These are phyloP conservation scores for Tinea semifulvella DNA, from an alignment of 2,888 invertebrate species.

Conservation along the genomic window DNA sequence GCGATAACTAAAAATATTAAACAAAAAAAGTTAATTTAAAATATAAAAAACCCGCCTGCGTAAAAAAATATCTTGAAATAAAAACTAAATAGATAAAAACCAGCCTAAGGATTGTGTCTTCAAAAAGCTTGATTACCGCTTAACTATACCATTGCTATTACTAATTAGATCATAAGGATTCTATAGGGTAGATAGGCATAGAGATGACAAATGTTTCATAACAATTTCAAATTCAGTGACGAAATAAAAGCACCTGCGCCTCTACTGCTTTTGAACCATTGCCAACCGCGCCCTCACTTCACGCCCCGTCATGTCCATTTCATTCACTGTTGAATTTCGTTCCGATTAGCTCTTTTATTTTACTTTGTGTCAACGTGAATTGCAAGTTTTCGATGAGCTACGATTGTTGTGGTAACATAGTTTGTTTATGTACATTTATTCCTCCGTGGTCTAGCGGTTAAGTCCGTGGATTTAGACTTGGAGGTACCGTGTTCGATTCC, in stretches of 20 bases:
- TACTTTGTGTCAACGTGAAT: conserved; percentile 8
- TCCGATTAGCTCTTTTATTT: conserved; percentile 11
- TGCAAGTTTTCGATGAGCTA: neutral
- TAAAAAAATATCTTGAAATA: no score
- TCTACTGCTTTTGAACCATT: conserved; percentile 4
- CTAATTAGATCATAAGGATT: no score
- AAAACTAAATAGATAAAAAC: no score
- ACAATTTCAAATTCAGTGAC: conserved; percentile 2
- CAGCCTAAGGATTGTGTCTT: no score
- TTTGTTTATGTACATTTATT: neutral
- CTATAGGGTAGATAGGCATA: neutral
- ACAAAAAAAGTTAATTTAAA: no score
- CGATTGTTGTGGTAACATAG: neutral
- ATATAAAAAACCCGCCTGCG: no score
- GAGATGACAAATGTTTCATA: neutral
- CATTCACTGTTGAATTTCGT: conserved; percentile 13
- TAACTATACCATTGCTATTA: no score
- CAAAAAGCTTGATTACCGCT: no score
- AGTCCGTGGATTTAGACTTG: no score
- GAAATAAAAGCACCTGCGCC: neutral
- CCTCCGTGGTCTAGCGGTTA: no score
- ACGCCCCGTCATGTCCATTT: conserved; percentile 13
- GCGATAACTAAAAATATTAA: no score
- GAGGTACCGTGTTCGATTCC: no score
- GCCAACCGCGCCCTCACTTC: conserved; percentile 11